Base-by-base conservation (phyloP, 1,140 invertebrate genomes). In the Metopolophium dirhodum region DNA sequence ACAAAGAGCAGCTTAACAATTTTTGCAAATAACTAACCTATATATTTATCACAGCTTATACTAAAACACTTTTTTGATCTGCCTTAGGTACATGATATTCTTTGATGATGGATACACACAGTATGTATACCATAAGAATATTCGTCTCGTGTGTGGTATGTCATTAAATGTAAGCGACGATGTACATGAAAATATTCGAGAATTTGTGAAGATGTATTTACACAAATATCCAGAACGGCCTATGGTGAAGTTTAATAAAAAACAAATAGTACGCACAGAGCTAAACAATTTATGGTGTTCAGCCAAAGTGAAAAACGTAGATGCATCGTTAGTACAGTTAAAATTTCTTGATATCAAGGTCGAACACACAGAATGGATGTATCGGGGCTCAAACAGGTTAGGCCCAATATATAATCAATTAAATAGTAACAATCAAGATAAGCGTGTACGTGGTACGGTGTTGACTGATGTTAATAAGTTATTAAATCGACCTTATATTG, bases 51-150 rank as follows among this genome's bases (percentile, higher is more conserved):
- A 35, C 35, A 82, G 14, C 41, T 23, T 23, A 22, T 45, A 41
- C 30, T n/a, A 68, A n/a, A 77, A 68, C 30, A 68, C 30, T 77
- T 35, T 49, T 77, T 61, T 91, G 7, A 49, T 91, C 7, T 30
- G 26, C 49, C 9, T 41, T 82, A 91, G 90, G 7, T 91, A 91
- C 14, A 49, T 91, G 90, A 22, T 91, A n/a, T 91, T 91, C 41
- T 91, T 91, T 49, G 90, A 91, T 49, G 57, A 47, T 91, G 90
- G 61, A 54, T 77, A 47, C n/a, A 23, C 49, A 47, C 90, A 91
- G 45, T 91, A 91, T 77, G 18, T 30, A 8, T 23, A 49, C 18
- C 90, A 91, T 77, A 77, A 82, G 30, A 26, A 91, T 91, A 91
- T 91, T 30, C 57, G 45, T 1, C 30, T 91, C 8, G 18, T 91